These are phyloP conservation scores for Platycnemis pennipes DNA, from an alignment of 2,888 invertebrate species.

Conservation along the genomic window DNA sequence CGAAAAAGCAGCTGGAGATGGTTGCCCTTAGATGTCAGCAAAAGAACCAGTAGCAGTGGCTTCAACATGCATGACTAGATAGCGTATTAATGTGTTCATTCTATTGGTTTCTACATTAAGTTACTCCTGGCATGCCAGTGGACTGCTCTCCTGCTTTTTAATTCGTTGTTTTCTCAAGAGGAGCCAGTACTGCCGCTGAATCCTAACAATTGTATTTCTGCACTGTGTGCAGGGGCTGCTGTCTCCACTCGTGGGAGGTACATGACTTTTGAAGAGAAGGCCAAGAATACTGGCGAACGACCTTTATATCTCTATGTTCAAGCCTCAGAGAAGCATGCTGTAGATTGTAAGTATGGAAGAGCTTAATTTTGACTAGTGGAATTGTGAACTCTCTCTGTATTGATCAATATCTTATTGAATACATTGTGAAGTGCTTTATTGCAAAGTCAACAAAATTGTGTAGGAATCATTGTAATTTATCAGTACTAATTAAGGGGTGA, in stretches of 20 bases:
- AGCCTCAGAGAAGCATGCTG: slow-evolving; percentile 80
- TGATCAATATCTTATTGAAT: not conserved
- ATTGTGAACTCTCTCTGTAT: not conserved
- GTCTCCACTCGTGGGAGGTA: slow-evolving; percentile 82
- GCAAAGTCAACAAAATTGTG: not conserved
- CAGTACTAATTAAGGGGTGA: too few species aligned
- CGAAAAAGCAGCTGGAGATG: too few species aligned
- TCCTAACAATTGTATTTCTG: slow-evolving; percentile 75
- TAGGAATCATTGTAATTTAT: too few species aligned
- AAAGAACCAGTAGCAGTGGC: too few species aligned
- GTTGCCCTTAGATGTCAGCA: too few species aligned
- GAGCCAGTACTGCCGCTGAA: slow-evolving; percentile 52
- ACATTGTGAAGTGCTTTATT: not conserved
- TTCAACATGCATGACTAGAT: not conserved
- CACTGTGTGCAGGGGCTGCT: slow-evolving; percentile 79
- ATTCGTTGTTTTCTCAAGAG: slow-evolving; percentile 31
- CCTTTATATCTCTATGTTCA: slow-evolving; percentile 82
- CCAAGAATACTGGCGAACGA: slow-evolving; percentile 79
- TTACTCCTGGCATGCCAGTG: not conserved
- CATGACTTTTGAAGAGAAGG: slow-evolving; percentile 80
- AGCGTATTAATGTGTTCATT: not conserved
- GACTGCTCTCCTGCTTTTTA: not conserved
- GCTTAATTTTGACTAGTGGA: slow-evolving; percentile 10
- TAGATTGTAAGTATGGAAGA: slow-evolving; percentile 77
- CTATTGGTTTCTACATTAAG: not conserved